Base-by-base conservation (phyloP, 2,888 invertebrate genomes). In the Hirtodrosophila cameraria region DNA sequence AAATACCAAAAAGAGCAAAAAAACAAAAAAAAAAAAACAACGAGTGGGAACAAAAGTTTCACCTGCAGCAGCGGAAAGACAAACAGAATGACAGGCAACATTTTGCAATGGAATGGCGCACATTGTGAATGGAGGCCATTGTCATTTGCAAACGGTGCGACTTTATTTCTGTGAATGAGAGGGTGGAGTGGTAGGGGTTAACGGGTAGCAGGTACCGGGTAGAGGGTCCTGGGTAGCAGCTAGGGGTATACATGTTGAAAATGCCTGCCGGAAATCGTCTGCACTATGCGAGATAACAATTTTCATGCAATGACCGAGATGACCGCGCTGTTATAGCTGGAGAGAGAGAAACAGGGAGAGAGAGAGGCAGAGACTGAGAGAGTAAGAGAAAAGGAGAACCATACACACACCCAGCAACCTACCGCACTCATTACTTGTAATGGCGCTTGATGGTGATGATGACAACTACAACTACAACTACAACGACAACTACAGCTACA, bases 261-360 rank as follows among this genome's bases (percentile, higher is more conserved):
- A 72, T 76, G 76, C 77, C 78, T 70, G 71, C 62, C 82, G 85
- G 87, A 86, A 85, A 86, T 82, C 75, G 87, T 86, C 85, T 86
- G 83, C 87, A 79, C 53, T 82, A 68, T 85, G 86, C 76, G 76
- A 87, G 82, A 82, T 82, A 82, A 86, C 82, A 82, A 82, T 87
- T 85, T 86, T 82, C 86, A 81, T 86, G 79, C 67, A 73, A 70
- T 73, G 86, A 73, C 68, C 84, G 59, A 69, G 81, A 60, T 83
- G 68, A 58, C 55, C 57, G 23, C 23, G 23, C 23, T 23, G 23
- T 3, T 23, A 6, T 23, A 23, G 8, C 23, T n/a, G n/a, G n/a
- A n/a, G n/a, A n/a, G n/a, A n/a, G n/a, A n/a, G n/a, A n/a, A n/a
- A n/a, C n/a, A n/a, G n/a, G n/a, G n/a, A n/a, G n/a, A n/a, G n/a